Evolutionary conservation across 2,113 vertebrate genomes (phyloP).

Genomic region (Tetrax tetrax): DNA sequence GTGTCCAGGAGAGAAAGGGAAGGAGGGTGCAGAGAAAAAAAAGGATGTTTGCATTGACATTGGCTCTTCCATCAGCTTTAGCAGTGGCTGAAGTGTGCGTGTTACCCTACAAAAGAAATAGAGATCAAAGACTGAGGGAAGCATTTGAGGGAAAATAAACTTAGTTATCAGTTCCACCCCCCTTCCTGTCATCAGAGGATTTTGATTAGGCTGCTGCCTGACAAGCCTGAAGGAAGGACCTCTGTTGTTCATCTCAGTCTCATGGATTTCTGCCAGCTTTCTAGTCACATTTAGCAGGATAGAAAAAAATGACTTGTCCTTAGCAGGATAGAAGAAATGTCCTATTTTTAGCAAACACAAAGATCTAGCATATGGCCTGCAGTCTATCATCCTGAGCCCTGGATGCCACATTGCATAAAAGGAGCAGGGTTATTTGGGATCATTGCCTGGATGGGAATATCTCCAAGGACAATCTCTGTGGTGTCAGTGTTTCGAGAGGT

Average conservation of each 20-base stretch:
- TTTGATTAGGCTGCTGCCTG: constrained; percentile 20
- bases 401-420: background rate
- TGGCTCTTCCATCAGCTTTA: background rate
- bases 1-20: background rate
- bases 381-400: constrained; percentile 43
- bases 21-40: background rate
- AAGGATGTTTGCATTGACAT: background rate
- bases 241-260: constrained; percentile 28
- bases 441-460: constrained; percentile 14
- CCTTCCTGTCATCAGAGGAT: background rate
- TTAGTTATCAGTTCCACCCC: background rate
- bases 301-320: constrained; percentile 12
- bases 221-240: constrained; percentile 24
- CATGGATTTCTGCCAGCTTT: constrained; percentile 49
- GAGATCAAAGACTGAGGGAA: background rate
- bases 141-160: background rate
- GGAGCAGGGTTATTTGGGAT: constrained; percentile 34
- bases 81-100: background rate
- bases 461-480: constrained; percentile 33
- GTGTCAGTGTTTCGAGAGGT: background rate
- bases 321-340: background rate
- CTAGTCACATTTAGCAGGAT: constrained; percentile 26
- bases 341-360: constrained; percentile 44
- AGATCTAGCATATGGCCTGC: constrained; percentile 41
- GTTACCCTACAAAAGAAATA: background rate